phyloP scores from a whole-genome alignment of 2,113 vertebrate genomes.

The Stictonetta naevosa region DNA sequence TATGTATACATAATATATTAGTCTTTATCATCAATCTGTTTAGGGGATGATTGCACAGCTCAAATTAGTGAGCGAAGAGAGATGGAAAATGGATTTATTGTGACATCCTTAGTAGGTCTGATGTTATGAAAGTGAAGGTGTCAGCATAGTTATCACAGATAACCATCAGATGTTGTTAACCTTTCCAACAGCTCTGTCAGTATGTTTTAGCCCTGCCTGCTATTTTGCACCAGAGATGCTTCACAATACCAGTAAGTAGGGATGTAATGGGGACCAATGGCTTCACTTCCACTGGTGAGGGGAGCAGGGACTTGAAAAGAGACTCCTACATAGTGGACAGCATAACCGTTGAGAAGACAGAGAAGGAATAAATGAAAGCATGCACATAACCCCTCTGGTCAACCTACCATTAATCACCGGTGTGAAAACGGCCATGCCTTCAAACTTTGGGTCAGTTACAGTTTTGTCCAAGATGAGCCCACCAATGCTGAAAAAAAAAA shows the following conservation, averaged over 20 bases:
- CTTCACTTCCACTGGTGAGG: background rate
- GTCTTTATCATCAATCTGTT: background rate
- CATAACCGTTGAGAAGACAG: background rate
- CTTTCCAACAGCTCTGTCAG: background rate
- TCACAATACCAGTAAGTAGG: background rate
- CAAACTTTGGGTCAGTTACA: slow-evolving; percentile 83
- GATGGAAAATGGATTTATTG: slow-evolving; percentile 12
- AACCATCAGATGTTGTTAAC: background rate
- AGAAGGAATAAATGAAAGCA: background rate
- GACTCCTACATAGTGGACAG: background rate
- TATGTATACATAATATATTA: background rate
- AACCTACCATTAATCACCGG: slow-evolving; percentile 91
- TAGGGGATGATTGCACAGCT: background rate
- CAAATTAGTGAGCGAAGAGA: background rate
- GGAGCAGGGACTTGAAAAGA: background rate
- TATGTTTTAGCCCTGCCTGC: background rate
- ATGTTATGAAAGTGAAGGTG: background rate
- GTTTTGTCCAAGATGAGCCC: slow-evolving; percentile 93
- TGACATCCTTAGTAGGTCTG: background rate
- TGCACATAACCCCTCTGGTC: background rate
- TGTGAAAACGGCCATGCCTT: slow-evolving; percentile 91
- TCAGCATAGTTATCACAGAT: background rate
- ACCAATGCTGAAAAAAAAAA: slow-evolving; percentile 81
- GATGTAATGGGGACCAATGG: background rate
- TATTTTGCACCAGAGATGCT: background rate